Evolutionary conservation across 2,888 invertebrate genomes (phyloP).

Genomic region (Ptilodon capucinus): DNA sequence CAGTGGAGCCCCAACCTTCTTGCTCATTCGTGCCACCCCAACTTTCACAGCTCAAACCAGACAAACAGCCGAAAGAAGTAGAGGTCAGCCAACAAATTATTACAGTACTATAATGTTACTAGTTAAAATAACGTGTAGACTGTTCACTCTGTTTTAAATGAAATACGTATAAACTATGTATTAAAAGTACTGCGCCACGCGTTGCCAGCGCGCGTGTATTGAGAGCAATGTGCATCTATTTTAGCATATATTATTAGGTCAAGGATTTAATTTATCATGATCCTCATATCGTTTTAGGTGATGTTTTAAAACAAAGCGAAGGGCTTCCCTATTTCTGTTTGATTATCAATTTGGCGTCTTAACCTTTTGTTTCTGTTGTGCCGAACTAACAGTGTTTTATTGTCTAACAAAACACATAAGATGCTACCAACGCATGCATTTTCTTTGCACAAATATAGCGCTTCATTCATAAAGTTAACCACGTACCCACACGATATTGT

Average conservation of each 20-base stretch:
- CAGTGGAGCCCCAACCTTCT: slow-evolving; percentile 65
- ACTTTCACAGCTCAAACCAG: slow-evolving; percentile 62
- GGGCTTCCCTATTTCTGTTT: slow-evolving; percentile 4
- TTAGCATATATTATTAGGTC: slow-evolving; percentile 74
- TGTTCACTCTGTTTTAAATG: slow-evolving; percentile 24
- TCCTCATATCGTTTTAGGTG: slow-evolving; percentile 28
- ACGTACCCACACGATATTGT: not conserved
- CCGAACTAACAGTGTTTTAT: not conserved
- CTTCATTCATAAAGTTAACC: not conserved
- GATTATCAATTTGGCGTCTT: slow-evolving; percentile 1
- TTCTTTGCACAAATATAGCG: not conserved
- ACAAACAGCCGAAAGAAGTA: slow-evolving; percentile 70
- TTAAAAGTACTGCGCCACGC: slow-evolving; percentile 58
- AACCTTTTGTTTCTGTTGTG: slow-evolving; percentile 10
- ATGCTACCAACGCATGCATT: not conserved
- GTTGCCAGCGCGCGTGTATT: slow-evolving; percentile 61
- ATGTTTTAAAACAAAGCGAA: slow-evolving; percentile 13
- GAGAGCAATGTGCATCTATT: slow-evolving; percentile 76
- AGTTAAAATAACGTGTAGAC: slow-evolving; percentile 17
- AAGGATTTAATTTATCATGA: slow-evolving; percentile 63
- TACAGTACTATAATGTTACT: slow-evolving; percentile 33
- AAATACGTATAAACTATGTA: slow-evolving; percentile 30
- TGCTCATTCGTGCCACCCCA: slow-evolving; percentile 63
- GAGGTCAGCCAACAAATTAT: slow-evolving; percentile 68
- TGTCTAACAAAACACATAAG: not conserved